Evolutionary conservation across 2,113 vertebrate species (phyloP), one percentile per base, ranked within the genome.

Genomic region (Gambusia holbrooki): DNA sequence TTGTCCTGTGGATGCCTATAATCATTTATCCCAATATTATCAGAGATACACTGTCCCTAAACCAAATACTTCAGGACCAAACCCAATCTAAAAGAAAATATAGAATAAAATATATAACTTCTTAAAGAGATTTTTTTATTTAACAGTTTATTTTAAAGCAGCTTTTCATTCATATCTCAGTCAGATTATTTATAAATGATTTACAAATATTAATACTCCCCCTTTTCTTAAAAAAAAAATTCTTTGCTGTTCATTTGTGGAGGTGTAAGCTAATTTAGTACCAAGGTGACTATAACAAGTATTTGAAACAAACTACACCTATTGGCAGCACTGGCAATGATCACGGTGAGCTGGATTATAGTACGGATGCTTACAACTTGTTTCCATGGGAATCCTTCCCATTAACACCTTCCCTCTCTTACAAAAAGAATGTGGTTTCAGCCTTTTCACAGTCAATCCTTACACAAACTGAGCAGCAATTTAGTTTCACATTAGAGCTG

Each of bases 311-410:
- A 83, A 71, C 77, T 0, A 62, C 68, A 65, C 58, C 69, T 51
- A 70, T 63, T 54, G 22, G 51, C 25, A n/a, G 51, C 51, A n/a
- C 25, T 17, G 71, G 45, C 54, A 70, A 61, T 84, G 40, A 64
- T 58, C 62, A 72, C 74, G 62, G 63, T 74, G 67, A 76, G 62
- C 69, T 72, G 69, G 33, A 60, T 67, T 66, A 58, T 7, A 19
- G 66, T 48, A 62, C 78, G 33, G 70, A 73, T 37, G 60, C 82
- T 79, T 76, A 66, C 27, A 17, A 66, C 76, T 80, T 67, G 84
- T 86, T 88, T 73, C 79, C 77, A 84, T 87, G 81, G 82, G 80
- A 88, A 88, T 88, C 32, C 48, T 85, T 73, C 74, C 79, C 70
- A 78, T 71, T 63, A 42, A 69, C 33, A 54, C 71, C 76, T 64